Evolutionary conservation across 1,140 invertebrate genomes (phyloP).

Genomic region (Bursaphelenchus mucronatus): DNA sequence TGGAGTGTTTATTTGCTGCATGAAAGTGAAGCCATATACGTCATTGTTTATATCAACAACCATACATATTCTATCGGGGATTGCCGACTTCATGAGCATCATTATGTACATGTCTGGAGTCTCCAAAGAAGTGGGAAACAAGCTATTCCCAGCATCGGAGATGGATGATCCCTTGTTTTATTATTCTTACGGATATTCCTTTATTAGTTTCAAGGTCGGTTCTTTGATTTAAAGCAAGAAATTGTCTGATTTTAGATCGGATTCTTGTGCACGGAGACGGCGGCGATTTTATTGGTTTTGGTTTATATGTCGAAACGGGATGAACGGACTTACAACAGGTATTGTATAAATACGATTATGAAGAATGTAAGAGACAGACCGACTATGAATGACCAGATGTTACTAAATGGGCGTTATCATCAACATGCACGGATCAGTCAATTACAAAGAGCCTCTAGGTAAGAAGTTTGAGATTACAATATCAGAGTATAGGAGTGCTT

Average conservation of each 20-base stretch:
- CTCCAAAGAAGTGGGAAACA: constrained; percentile 60
- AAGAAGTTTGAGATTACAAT: constrained; percentile 9
- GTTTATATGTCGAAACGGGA: constrained; percentile 52
- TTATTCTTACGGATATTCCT: constrained; percentile 58
- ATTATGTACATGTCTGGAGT: constrained; percentile 58
- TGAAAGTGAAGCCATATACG: constrained; percentile 47
- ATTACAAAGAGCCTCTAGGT: constrained; percentile 32
- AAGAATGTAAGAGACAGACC: constrained; percentile 18
- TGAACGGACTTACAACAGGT: constrained; percentile 45
- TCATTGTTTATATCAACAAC: constrained; percentile 50
- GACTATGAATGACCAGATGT: constrained; percentile 2
- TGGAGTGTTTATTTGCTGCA: constrained; percentile 38
- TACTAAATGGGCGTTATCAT: constrained; percentile 32
- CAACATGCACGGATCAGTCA: constrained; percentile 32
- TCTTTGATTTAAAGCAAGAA: constrained; percentile 2
- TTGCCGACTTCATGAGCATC: constrained; percentile 56
- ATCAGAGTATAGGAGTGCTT: constrained; percentile 27
- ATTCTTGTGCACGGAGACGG: constrained; percentile 47
- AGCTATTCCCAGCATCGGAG: constrained; percentile 55
- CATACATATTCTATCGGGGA: constrained; percentile 54
- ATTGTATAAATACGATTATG: constrained; percentile 35
- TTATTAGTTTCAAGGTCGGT: constrained; percentile 53
- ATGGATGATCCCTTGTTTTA: constrained; percentile 59
- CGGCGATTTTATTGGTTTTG: constrained; percentile 38
- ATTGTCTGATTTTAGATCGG: constrained; percentile 35